Evolutionary conservation across 2,113 vertebrate species (phyloP).

Genomic region (Austrofundulus limnaeus): DNA sequence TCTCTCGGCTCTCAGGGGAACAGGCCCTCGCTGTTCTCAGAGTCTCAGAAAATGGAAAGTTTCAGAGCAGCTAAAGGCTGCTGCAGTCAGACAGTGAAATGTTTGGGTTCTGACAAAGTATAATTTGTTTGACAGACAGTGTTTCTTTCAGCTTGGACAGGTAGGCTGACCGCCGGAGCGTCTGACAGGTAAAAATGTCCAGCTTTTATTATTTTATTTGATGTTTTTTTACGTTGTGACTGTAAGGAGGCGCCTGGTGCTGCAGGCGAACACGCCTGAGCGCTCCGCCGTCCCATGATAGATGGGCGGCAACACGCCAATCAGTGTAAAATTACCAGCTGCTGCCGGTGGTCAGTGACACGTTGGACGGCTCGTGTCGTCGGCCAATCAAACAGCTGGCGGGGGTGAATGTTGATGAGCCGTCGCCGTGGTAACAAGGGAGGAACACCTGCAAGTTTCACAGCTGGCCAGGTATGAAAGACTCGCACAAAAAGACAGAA

Average conservation of each 20-base stretch:
- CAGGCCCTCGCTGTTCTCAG: too few species aligned
- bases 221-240: background rate
- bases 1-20: too few species aligned
- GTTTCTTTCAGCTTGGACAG: background rate
- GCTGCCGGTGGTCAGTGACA: slow-evolving; percentile 55
- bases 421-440: slow-evolving; percentile 41
- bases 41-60: too few species aligned
- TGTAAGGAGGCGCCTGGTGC: background rate
- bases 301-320: slow-evolving; percentile 32
- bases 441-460: slow-evolving; percentile 33
- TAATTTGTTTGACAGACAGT: background rate
- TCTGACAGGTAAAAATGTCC: slow-evolving; percentile 28
- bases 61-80: too few species aligned
- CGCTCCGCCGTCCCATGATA: slow-evolving; percentile 25
- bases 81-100: background rate
- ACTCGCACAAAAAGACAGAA: too few species aligned
- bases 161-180: slow-evolving; percentile 8
- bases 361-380: slow-evolving; percentile 31
- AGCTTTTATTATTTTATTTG: background rate
- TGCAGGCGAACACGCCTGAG: background rate
- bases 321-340: slow-evolving; percentile 54
- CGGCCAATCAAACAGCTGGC: slow-evolving; percentile 49
- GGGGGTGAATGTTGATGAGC: slow-evolving; percentile 19
- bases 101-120: background rate
- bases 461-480: background rate